Evolutionary conservation across 2,888 invertebrate species (phyloP).

Genomic region (Ecdyonurus torrentis): DNA sequence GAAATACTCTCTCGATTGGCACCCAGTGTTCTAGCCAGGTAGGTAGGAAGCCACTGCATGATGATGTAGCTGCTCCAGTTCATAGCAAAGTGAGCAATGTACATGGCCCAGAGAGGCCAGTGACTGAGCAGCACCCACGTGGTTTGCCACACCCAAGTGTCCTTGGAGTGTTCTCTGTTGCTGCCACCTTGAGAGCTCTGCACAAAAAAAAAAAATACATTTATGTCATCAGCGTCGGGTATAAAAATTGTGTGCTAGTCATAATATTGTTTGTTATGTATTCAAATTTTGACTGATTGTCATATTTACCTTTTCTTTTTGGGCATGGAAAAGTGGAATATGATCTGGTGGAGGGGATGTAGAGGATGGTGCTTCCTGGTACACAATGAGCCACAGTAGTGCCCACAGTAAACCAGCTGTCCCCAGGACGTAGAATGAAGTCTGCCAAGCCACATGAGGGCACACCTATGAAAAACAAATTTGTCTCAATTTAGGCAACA

Average conservation of each 20-base stretch:
- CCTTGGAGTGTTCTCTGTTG: too few species aligned
- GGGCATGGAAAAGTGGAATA: not conserved
- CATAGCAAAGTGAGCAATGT: conserved; percentile 61
- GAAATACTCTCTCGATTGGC: conserved; percentile 50
- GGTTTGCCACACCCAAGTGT: conserved; percentile 31
- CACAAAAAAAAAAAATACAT: conserved; percentile 13
- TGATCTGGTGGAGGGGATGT: not conserved
- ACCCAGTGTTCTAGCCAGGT: conserved; percentile 42
- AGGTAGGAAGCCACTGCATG: conserved; percentile 65
- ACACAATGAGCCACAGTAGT: conserved; percentile 41
- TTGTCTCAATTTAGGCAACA: not conserved
- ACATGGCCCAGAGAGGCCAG: conserved; percentile 55
- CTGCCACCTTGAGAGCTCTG: conserved; percentile 28
- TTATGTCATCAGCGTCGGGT: too few species aligned
- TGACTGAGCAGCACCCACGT: conserved; percentile 44
- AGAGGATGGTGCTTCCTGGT: conserved; percentile 31
- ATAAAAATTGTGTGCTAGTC: too few species aligned
- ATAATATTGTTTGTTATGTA: not conserved
- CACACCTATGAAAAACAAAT: conserved; percentile 34
- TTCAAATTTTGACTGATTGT: too few species aligned
- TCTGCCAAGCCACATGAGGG: conserved; percentile 48
- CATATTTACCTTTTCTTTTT: not conserved
- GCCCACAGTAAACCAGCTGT: conserved; percentile 49
- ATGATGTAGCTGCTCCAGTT: conserved; percentile 66
- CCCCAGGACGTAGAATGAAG: conserved; percentile 51